Evolutionary conservation across 2,797 vertebrate species (phyloP).

Genomic region (Clarias laeviceps): DNA sequence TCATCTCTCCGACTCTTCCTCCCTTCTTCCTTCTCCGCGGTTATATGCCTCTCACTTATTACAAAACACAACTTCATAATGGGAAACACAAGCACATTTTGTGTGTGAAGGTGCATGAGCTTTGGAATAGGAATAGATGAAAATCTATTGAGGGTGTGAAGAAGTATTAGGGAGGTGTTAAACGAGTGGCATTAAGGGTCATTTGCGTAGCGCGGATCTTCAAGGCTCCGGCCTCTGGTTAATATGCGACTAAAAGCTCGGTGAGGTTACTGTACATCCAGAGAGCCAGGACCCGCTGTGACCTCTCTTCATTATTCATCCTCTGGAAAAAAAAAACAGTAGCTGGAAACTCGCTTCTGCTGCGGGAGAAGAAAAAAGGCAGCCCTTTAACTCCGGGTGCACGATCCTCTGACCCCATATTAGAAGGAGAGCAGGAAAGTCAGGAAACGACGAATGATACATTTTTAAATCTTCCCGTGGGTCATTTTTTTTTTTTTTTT

Average conservation of each 20-base stretch:
- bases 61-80: not conserved
- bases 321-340: conserved; percentile 67
- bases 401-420: conserved; percentile 75
- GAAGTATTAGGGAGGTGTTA: conserved; percentile 34
- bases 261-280: conserved; percentile 74
- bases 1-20: not conserved
- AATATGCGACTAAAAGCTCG: conserved; percentile 71
- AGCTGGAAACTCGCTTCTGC: conserved; percentile 63
- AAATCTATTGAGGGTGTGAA: conserved; percentile 29
- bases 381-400: conserved; percentile 73
- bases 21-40: not conserved
- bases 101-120: not conserved
- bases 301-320: conserved; percentile 84
- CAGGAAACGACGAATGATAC: conserved; percentile 70
- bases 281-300: conserved; percentile 75
- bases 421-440: conserved; percentile 70
- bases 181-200: conserved; percentile 70
- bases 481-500: conserved; percentile 26
- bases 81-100: not conserved
- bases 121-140: not conserved
- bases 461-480: conserved; percentile 73
- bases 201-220: conserved; percentile 70
- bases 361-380: conserved; percentile 67
- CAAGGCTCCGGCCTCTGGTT: conserved; percentile 57
- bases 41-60: not conserved